Conservation (phyloP, 2,113 vertebrate species). For the Penelope pileata region DNA sequence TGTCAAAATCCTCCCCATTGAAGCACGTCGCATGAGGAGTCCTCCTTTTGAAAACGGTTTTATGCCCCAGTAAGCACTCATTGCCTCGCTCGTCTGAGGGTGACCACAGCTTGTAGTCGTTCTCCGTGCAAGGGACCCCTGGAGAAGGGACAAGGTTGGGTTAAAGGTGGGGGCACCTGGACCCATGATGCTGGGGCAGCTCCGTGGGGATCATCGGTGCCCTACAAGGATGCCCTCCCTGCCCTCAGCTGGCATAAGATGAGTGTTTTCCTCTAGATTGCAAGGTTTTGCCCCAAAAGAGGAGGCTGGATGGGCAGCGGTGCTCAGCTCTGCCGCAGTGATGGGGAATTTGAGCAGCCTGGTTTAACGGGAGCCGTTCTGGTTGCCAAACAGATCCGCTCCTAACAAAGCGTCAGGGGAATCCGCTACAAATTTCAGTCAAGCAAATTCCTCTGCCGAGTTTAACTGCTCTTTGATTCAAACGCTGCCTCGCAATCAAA, state of each 20-base stretch:
- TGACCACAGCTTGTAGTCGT: constrained; percentile 97
- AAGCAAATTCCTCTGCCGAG: constrained; percentile 53
- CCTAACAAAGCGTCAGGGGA: constrained; percentile 9
- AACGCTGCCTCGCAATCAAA: constrained; percentile 49
- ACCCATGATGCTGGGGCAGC: background rate
- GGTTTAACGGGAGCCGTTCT: background rate
- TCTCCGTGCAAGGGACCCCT: constrained; percentile 94
- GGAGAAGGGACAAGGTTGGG: background rate
- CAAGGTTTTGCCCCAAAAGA: background rate
- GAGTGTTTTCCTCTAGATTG: fast-evolving
- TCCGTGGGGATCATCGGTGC: fast-evolving
- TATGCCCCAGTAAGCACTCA: constrained; percentile 91
- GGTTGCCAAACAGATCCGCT: constrained; percentile 36
- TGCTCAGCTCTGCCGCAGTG: background rate
- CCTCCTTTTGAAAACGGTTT: constrained; percentile 91
- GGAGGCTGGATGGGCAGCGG: background rate
- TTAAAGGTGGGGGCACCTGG: background rate
- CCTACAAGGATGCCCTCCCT: background rate
- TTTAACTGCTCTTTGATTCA: constrained; percentile 65
- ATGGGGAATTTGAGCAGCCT: background rate
- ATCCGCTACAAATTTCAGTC: constrained; percentile 27
- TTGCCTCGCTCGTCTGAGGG: constrained; percentile 94
- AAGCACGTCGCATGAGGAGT: constrained; percentile 95
- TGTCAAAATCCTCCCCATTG: constrained; percentile 96
- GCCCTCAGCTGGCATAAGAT: background rate